Conservation (phyloP, 2,888 invertebrate genomes). For the Nemurella pictetii region DNA sequence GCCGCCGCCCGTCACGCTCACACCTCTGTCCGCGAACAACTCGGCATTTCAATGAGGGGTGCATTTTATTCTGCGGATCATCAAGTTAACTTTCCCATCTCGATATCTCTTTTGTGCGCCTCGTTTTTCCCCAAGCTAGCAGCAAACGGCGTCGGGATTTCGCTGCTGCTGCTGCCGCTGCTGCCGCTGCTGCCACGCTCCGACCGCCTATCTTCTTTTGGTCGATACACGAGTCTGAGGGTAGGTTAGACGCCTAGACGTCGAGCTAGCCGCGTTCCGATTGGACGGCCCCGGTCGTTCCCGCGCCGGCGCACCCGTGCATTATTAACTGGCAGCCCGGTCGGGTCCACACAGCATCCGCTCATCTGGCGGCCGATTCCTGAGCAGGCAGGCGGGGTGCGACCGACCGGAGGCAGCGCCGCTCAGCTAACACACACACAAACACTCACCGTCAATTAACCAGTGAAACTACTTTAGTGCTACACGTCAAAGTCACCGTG, state of each 20-base stretch:
- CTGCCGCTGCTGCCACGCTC: not conserved
- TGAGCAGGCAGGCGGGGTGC: not conserved
- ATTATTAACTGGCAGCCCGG: slow-evolving; percentile 42
- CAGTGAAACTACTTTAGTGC: not conserved
- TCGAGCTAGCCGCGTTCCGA: slow-evolving; percentile 37
- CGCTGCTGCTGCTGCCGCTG: too few relatives aligned
- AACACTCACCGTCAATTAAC: slow-evolving; percentile 8
- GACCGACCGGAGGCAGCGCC: not conserved
- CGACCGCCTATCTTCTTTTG: slow-evolving; percentile 36
- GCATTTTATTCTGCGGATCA: slow-evolving; percentile 11
- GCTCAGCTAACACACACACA: slow-evolving; percentile 2
- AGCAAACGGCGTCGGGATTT: slow-evolving; percentile 17
- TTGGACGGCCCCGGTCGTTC: slow-evolving; percentile 36
- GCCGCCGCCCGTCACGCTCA: not conserved
- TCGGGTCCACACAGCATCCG: slow-evolving; percentile 29
- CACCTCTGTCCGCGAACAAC: not conserved
- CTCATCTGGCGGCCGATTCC: slow-evolving; percentile 18
- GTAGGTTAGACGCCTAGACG: slow-evolving; percentile 35
- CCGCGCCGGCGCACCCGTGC: slow-evolving; percentile 38
- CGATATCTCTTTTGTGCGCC: not conserved
- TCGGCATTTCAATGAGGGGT: slow-evolving; percentile 4
- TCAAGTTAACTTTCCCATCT: slow-evolving; percentile 4
- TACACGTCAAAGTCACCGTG: not conserved
- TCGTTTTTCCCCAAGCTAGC: not conserved
- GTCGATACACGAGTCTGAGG: slow-evolving; percentile 41